Evolutionary conservation across 2,888 invertebrate species (phyloP).

Genomic region (Lepas anatifera): DNA sequence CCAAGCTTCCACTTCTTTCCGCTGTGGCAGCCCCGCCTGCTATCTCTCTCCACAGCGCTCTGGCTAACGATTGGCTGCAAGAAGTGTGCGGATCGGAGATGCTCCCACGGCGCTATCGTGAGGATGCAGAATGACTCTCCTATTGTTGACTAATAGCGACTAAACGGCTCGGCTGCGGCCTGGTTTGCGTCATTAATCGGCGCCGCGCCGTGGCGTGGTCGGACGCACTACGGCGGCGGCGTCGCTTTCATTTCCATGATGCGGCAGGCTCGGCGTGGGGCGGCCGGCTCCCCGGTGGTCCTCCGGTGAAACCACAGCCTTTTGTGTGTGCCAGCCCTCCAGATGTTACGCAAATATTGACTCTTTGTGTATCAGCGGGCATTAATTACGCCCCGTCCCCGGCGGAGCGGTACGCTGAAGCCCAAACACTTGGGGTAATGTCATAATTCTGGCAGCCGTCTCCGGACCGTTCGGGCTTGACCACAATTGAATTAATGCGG

Average conservation of each 20-base stretch:
- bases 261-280: neutral
- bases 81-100: too few species aligned
- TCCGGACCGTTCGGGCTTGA: neutral
- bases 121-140: neutral
- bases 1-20: too few species aligned
- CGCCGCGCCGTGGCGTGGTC: neutral
- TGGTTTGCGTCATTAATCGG: neutral
- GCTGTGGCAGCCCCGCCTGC: too few species aligned
- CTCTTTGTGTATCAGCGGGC: neutral
- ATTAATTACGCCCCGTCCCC: neutral
- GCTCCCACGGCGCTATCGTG: too few species aligned
- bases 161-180: neutral
- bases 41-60: too few species aligned
- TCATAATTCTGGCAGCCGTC: neutral
- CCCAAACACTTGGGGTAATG: neutral
- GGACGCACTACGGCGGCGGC: neutral
- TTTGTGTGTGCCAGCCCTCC: neutral
- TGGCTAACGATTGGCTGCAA: too few species aligned
- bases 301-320: neutral
- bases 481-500: conserved; percentile 7
- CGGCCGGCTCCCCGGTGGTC: neutral
- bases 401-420: neutral
- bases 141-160: conserved; percentile 5
- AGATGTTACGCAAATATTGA: conserved; percentile 11
- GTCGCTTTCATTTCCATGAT: neutral